Evolutionary conservation across 1,140 invertebrate genomes (phyloP), one percentile per base, ranked within the genome.

Genomic region (Drosophila saltans): DNA sequence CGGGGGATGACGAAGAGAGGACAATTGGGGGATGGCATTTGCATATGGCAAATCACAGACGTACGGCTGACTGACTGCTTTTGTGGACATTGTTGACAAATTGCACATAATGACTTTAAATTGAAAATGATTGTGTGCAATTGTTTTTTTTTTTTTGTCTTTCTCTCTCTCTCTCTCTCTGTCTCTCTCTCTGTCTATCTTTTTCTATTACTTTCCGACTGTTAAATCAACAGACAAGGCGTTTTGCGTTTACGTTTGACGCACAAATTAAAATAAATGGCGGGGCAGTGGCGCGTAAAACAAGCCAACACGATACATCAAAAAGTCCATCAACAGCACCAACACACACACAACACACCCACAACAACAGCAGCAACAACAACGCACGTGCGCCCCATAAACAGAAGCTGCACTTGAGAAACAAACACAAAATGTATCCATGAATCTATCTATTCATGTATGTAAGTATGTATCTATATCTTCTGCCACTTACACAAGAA

Each of bases 71-170:
- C 72, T 88, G 83, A 83, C 64, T 72, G 67, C 60, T 81, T 70
- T 70, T 78, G 78, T 84, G 69, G 76, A 90, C 88, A 85, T 75
- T 83, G 90, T 84, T 91, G 90, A 91, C 90, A 91, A 91, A 91
- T 91, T 91, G 90, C 90, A 85, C 90, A 85, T 91, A 91, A 91
- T 91, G 90, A 91, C 81, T 89, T 90, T 79, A 89, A 91, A 91
- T 91, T 91, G 90, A 91, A 91, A 91, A 91, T 85, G 90, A 91
- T 91, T 91, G 90, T 91, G 78, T 81, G 80, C 85, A 90, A 89
- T 89, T 89, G 84, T 89, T 86, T 81, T 85, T 80, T 76, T 61
- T 60, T 30, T 33, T 59, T 66, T 36, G 33, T 36, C 6, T 56
- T 59, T 33, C n/a, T 33, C 24, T 56, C 16, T 36, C 41, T 16